Evolutionary conservation across 2,888 invertebrate species (phyloP).

Genomic region (Leptothorax acervorum): DNA sequence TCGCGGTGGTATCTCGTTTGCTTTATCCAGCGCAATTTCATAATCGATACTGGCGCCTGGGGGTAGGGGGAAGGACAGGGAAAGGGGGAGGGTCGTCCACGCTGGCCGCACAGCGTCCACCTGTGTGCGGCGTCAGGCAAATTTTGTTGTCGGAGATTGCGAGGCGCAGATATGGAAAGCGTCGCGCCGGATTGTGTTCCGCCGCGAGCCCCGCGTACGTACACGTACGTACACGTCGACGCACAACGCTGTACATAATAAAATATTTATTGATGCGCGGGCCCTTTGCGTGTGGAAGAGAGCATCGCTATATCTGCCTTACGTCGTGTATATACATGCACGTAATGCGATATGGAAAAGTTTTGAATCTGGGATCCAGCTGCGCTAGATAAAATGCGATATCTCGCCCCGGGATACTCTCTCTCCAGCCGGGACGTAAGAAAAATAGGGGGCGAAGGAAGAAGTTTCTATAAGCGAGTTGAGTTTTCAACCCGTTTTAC

Average conservation of each 20-base stretch:
- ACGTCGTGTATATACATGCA: constrained; percentile 9
- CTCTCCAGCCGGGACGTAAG: constrained; percentile 16
- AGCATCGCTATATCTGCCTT: constrained; percentile 2
- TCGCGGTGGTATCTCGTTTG: constrained; percentile 67
- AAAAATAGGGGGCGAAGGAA: constrained; percentile 35
- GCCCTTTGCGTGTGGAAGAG: background rate
- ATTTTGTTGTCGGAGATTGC: constrained; percentile 67
- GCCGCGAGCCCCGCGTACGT: constrained; percentile 22
- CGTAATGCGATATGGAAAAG: constrained; percentile 53
- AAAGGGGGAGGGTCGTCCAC: constrained; percentile 3
- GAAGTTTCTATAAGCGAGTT: constrained; percentile 43
- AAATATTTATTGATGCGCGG: constrained; percentile 44
- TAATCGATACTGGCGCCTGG: constrained; percentile 75
- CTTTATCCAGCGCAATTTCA: constrained; percentile 76
- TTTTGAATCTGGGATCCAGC: constrained; percentile 54
- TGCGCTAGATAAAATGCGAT: constrained; percentile 51
- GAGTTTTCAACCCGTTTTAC: constrained; percentile 46
- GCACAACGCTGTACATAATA: constrained; percentile 26
- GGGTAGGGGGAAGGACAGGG: background rate
- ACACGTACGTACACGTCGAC: constrained; percentile 6
- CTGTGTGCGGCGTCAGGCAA: constrained; percentile 56
- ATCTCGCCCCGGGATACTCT: constrained; percentile 46
- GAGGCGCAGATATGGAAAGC: constrained; percentile 47
- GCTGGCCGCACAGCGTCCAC: constrained; percentile 56
- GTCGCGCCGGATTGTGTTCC: constrained; percentile 32